These are phyloP conservation scores for Neodon shergylaensis DNA, from an alignment of 2,113 vertebrate species.

Conservation along the genomic window DNA sequence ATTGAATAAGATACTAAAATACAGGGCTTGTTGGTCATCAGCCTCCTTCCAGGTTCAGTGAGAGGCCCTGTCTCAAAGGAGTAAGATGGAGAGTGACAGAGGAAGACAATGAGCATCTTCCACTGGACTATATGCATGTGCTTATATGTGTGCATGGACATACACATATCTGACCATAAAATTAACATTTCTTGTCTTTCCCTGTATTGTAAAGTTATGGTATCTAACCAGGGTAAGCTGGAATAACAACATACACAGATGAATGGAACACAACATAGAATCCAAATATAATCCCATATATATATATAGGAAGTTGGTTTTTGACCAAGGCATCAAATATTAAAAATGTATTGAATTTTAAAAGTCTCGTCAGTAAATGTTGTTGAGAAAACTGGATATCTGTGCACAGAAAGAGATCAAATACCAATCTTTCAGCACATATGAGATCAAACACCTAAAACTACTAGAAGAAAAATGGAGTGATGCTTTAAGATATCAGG, in stretches of 20 bases:
- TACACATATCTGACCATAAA: neutral
- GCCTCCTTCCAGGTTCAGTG: neutral
- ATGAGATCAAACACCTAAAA: neutral
- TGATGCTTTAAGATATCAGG: too few species aligned
- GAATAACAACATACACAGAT: too few species aligned
- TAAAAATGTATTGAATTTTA: neutral
- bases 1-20: neutral
- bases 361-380: neutral
- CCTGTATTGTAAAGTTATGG: neutral
- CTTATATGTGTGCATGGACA: neutral
- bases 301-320: neutral
- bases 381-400: neutral
- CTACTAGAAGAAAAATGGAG: neutral
- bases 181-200: neutral
- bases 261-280: neutral
- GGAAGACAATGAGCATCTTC: neutral
- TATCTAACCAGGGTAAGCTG: neutral
- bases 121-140: too few species aligned
- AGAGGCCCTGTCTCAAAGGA: neutral
- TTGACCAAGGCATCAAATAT: neutral
- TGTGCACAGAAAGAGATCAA: neutral
- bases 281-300: neutral
- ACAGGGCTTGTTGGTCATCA: neutral
- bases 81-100: neutral
- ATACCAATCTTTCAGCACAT: neutral